Evolutionary conservation across 2,888 invertebrate genomes (phyloP), one percentile per base, ranked within the genome.

Genomic region (Syrphus vitripennis): DNA sequence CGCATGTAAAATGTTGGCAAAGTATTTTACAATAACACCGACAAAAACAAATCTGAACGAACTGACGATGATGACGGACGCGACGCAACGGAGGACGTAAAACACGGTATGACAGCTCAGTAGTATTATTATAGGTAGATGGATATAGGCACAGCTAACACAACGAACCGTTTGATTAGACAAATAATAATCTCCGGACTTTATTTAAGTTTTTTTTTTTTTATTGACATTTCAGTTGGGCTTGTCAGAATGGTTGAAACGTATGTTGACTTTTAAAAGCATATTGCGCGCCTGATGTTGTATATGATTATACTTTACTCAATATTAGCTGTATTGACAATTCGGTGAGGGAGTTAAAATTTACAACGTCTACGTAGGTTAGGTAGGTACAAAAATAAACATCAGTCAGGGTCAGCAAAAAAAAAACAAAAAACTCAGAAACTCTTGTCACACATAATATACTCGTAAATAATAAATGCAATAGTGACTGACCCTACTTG

Each of bases 201-300:
- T 24, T 71, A 55, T 82, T 76, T 61, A 63, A 63, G 48, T 40
- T 48, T 72, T 53, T 76, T 84, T 34, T 40, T 48, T 72, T 53
- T 76, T 84, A 81, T 84, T 84, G 84, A 84, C 84, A 76, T 77
- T 84, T 81, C 81, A 84, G 84, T 77, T 80, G 84, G 80, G 76
- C 71, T 80, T 80, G 83, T 80, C 83, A 83, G 53, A 79, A 63
- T 55, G 45, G 67, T 37, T 50, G 67, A 67, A 50, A 67, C 67
- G 67, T 67, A 45, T 50, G 67, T 50, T 67, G 67, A 67, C 67
- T 67, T 67, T 67, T 67, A 67, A 67, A 67, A 67, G 61, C 34
- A 48, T n/a, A n/a, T 50, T 70, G 69, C 55, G 37, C 40, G 29
- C 42, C 37, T 29, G 29, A 1, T n/a, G 3, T 55, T n/a, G 3